Conservation (phyloP, 1,140 invertebrate genomes). For the Trachymyrmex cornetzi region DNA sequence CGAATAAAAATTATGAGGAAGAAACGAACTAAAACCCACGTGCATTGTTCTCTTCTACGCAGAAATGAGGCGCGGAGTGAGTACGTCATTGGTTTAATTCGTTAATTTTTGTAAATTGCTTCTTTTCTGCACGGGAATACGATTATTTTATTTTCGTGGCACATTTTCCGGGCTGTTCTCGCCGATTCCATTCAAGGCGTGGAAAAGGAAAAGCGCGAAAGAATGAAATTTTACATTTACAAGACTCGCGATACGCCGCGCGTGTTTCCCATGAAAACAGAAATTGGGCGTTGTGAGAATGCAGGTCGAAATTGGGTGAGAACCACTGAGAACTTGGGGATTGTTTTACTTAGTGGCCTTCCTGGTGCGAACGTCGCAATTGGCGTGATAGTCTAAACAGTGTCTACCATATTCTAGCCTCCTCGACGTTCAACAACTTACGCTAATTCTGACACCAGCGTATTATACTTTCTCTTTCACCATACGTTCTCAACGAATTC, state of each 20-base stretch:
- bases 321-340: conserved; percentile 65
- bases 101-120: conserved; percentile 30
- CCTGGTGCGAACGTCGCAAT: conserved; percentile 73
- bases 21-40: not conserved
- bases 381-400: conserved; percentile 66
- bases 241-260: not conserved
- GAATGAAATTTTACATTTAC: conserved; percentile 51
- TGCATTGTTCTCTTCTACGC: not conserved
- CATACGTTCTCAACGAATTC: conserved; percentile 50
- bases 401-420: conserved; percentile 57
- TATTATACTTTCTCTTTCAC: conserved; percentile 44
- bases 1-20: not conserved
- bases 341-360: conserved; percentile 71
- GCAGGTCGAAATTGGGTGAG: conserved; percentile 65
- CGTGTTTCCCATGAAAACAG: conserved; percentile 48
- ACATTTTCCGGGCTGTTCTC: conserved; percentile 27
- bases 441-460: conserved; percentile 49
- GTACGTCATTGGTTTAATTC: conserved; percentile 1
- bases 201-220: conserved; percentile 52
- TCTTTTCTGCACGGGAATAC: not conserved
- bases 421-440: conserved; percentile 1
- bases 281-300: conserved; percentile 48
- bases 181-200: conserved; percentile 35
- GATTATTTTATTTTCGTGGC: conserved; percentile 24
- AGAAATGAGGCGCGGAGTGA: not conserved